Percentiles rank a stretch among this genome's conserved stretches.
phyloP scores from a whole-genome alignment of 2,797 vertebrate genomes.

The Hephaestus fuliginosus region DNA sequence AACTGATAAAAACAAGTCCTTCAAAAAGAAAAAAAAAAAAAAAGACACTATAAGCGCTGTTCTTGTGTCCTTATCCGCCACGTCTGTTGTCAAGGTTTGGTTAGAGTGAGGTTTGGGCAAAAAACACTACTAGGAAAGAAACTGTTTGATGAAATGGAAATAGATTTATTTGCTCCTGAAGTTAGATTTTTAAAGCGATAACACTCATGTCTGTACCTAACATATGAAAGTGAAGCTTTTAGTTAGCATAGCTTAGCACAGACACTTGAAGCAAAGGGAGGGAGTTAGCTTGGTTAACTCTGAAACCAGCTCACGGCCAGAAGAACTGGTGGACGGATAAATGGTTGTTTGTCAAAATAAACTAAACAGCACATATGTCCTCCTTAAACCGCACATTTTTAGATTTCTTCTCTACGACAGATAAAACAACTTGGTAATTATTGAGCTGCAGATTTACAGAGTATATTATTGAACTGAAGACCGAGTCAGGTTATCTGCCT shows the following conservation, averaged over 20 bases:
- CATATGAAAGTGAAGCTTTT: background rate
- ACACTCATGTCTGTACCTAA: background rate
- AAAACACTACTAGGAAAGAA: background rate
- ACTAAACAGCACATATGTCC: no score
- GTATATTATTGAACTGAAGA: no score
- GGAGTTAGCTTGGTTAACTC: background rate
- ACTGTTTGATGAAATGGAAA: background rate
- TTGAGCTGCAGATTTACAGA: no score
- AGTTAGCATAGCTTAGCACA: background rate
- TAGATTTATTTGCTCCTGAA: background rate
- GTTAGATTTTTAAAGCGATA: background rate
- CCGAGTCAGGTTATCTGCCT: no score
- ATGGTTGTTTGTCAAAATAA: no score
- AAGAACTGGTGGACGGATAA: no score
- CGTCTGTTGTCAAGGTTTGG: background rate
- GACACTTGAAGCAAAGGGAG: background rate
- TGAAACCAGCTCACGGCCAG: background rate
- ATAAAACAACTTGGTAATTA: no score
- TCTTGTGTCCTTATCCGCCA: background rate
- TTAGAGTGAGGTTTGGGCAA: background rate
- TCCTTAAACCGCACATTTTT: no score
- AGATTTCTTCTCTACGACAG: no score
- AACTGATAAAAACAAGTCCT: background rate
- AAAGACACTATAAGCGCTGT: background rate
- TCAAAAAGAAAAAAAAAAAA: background rate